Evolutionary conservation across 1,140 invertebrate species (phyloP), one percentile per base, ranked within the genome.

Genomic region (Pseudobourletiella spinata): DNA sequence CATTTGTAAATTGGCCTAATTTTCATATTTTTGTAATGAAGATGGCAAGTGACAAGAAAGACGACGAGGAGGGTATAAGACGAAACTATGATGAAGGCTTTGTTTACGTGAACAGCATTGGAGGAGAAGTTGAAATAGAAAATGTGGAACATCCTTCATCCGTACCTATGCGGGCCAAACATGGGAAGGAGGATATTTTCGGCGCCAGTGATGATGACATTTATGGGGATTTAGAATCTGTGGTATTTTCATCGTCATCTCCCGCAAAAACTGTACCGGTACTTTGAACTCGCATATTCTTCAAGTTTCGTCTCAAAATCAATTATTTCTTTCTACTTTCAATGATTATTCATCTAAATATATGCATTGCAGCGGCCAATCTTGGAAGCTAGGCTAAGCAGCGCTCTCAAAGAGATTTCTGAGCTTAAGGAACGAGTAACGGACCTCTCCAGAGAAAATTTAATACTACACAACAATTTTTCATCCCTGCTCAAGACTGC

Each of bases 201-300:
- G 20, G 6, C n/a, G 6, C 6, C 3, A 50, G 3, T 59, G 57
- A 59, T 18, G 57, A 59, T 44, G 57, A 59, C 29, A 46, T 59
- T 46, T 59, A 59, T 51, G 57, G 46, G 2, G 57, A 59, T 25
- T 22, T 59, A 26, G 57, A 59, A 18, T 26, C 43, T 16, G 43
- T 30, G 43, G 32, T 59, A 24, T 59, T 59, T 51, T 3, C n/a
- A 6, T 26, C 46, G 24, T 2, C 15, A 3, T n/a, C 57, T n/a
- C n/a, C n/a, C n/a, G n/a, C n/a, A n/a, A n/a, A n/a, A n/a, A n/a
- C n/a, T n/a, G n/a, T n/a, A n/a, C n/a, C n/a, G n/a, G n/a, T n/a
- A n/a, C n/a, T n/a, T n/a, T n/a, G n/a, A n/a, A n/a, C n/a, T n/a
- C n/a, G n/a, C n/a, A n/a, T n/a, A n/a, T n/a, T n/a, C n/a, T n/a